Conservation (phyloP, 2,888 invertebrate species). For the Muscina levida region DNA sequence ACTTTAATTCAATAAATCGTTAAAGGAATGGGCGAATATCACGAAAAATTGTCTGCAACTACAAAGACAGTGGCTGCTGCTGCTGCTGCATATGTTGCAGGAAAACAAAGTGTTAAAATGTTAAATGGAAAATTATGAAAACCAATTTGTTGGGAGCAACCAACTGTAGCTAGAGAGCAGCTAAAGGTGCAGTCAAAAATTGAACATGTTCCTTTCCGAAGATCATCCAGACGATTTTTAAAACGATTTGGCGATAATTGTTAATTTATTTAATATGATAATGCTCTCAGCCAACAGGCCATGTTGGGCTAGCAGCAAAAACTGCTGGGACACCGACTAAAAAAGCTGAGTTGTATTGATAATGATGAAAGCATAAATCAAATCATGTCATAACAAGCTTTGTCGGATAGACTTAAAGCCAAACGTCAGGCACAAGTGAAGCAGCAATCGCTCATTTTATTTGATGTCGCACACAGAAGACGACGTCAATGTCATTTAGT, state of each 20-base stretch:
- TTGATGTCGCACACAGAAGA: constrained; percentile 65
- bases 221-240: constrained; percentile 2
- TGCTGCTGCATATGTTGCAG: background rate
- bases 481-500: constrained; percentile 66
- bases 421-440: constrained; percentile 64
- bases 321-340: background rate
- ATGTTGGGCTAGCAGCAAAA: constrained; percentile 6
- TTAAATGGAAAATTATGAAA: constrained; percentile 17
- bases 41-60: constrained; percentile 29
- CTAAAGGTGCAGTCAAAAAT: constrained; percentile 5
- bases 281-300: constrained; percentile 25
- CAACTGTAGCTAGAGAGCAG: background rate
- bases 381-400: constrained; percentile 66
- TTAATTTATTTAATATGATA: constrained; percentile 47
- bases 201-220: background rate
- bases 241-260: constrained; percentile 21
- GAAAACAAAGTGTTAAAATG: constrained; percentile 36
- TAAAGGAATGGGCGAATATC: constrained; percentile 34
- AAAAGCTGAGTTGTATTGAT: constrained; percentile 44
- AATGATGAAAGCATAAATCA: constrained; percentile 67
- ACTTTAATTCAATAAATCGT: constrained; percentile 51
- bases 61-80: constrained; percentile 29
- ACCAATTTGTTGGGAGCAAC: constrained; percentile 27
- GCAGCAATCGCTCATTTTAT: constrained; percentile 66
- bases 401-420: constrained; percentile 62